phyloP scores from a whole-genome alignment of 1,140 invertebrate genomes.

The Diorhabda sublineata region DNA sequence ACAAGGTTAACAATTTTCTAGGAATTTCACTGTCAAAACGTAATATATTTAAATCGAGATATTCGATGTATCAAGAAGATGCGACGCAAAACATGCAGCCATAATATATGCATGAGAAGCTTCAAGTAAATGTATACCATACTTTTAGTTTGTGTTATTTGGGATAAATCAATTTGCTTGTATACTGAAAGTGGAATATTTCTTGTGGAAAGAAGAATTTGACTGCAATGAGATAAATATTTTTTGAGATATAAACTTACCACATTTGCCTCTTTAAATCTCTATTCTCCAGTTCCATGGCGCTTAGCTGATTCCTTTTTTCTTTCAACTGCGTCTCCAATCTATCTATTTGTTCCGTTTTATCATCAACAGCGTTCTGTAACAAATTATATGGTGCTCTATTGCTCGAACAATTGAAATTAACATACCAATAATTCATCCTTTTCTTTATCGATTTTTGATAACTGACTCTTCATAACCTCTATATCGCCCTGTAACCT shows the following conservation, averaged over 20 bases:
- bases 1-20: no score
- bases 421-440: conserved; percentile 43
- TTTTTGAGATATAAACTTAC: conserved; percentile 27
- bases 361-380: conserved; percentile 43
- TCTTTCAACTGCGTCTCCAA: conserved; percentile 38
- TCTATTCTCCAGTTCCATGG: conserved; percentile 30
- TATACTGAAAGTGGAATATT: no score
- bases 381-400: conserved; percentile 24
- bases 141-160: no score
- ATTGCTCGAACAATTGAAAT: background rate
- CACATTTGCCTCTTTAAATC: conserved; percentile 40
- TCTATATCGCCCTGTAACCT: conserved; percentile 37
- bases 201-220: no score
- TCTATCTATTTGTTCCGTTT: conserved; percentile 42
- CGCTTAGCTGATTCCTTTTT: conserved; percentile 30
- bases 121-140: no score
- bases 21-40: no score
- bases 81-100: no score
- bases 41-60: no score
- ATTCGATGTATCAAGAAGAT: no score
- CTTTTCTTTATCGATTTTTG: conserved; percentile 44
- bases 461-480: conserved; percentile 39
- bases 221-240: no score
- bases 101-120: no score
- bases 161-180: no score